Base-by-base conservation (phyloP, 2,888 invertebrate genomes). In the Drosophila leonis region DNA sequence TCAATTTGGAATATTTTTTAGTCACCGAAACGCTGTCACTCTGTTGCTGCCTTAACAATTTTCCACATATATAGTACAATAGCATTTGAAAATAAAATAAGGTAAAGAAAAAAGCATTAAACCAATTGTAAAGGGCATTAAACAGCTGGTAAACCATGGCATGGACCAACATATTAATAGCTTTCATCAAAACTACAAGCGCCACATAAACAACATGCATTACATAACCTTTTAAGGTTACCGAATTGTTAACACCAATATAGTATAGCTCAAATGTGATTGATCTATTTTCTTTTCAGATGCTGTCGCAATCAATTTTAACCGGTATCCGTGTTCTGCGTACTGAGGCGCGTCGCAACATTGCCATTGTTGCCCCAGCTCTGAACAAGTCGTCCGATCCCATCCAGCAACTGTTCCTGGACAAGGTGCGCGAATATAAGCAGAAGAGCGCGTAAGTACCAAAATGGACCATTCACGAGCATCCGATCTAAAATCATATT, bases 351-450 rank as follows among this genome's bases (percentile, higher is more conserved):
- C 94, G 95, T 61, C 94, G 97, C 68, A 97, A 96, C 92, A 93
- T 97, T 88, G 97, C 97, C 64, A 94, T 97, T 52, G 93, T 95
- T 56, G 96, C 96, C 48, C 95, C 96, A 55, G 94, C 94, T 35
- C 91, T 95, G 42, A 95, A 95, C 89, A 97, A 96, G 92, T 96
- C 95, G 3, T 93, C 94, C 4, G 98, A 99, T 92, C 98, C 98
- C 6, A 97, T 99, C 90, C 98, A 98, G 93, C 96, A 98, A 93
- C 94, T 98, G 57, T 99, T 99, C 93, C 92, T 98, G 42, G 97
- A 98, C 82, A 98, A 98, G 95, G 95, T 98, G 81, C 95, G 95
- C 75, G 98, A 98, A 94, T 99, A 98, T 94, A 96, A 95, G 91
- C 94, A 95, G 85, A 98, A 98, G 93, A 96, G 97, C 94, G 93